Percentiles rank a stretch among this genome's conserved stretches.
phyloP scores from a whole-genome alignment of 1,140 invertebrate genomes.

The Lepeophtheirus salmonis region DNA sequence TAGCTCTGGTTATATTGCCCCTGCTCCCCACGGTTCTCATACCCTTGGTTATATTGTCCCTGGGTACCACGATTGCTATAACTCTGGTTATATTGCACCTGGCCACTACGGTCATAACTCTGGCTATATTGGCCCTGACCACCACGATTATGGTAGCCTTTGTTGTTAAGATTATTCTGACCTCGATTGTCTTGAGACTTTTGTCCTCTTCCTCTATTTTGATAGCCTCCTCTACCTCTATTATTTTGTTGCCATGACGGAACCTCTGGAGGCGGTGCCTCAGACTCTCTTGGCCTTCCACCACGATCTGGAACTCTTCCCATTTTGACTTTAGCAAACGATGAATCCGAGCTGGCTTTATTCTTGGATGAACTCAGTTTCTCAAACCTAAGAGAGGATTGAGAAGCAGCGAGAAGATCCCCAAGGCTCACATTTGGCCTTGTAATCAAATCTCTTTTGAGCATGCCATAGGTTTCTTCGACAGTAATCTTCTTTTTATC shows the following conservation, averaged over 20 bases:
- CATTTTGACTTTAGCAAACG: background rate
- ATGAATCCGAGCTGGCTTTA: too few relatives aligned
- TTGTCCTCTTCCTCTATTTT: background rate
- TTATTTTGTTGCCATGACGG: background rate
- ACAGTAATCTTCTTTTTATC: background rate
- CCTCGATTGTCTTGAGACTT: background rate
- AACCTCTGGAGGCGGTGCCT: background rate
- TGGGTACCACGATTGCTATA: too few relatives aligned
- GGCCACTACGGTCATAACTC: too few relatives aligned
- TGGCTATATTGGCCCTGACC: background rate
- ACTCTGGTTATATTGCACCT: background rate
- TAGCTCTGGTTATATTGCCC: background rate
- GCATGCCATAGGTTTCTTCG: background rate
- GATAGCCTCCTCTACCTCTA: background rate
- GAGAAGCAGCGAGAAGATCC: background rate
- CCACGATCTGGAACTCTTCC: background rate
- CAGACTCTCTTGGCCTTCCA: background rate
- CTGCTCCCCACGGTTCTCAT: background rate
- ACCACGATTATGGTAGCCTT: background rate
- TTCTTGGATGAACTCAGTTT: background rate
- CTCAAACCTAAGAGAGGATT: background rate
- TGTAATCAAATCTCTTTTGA: background rate
- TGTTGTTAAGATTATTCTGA: background rate
- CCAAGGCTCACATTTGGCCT: background rate
- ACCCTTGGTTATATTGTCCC: background rate